Percentiles rank a stretch among this genome's conserved stretches.
These are phyloP conservation scores for Epiblema foenella DNA, from an alignment of 2,888 invertebrate species.

Conservation along the genomic window DNA sequence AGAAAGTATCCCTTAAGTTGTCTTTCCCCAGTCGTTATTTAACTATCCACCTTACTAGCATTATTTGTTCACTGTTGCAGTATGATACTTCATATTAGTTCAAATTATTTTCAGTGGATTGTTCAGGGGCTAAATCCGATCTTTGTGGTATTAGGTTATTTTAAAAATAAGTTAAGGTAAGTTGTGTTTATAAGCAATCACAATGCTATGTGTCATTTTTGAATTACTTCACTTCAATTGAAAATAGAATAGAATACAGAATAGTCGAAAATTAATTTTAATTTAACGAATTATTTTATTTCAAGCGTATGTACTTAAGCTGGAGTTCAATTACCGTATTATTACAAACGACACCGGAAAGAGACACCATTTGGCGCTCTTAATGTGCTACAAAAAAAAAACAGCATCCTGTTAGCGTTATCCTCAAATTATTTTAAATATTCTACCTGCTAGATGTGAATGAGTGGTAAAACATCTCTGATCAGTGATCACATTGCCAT, in stretches of 20 bases:
- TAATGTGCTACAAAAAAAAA: neutral
- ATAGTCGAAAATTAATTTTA: neutral
- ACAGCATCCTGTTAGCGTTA: neutral
- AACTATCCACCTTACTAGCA: neutral
- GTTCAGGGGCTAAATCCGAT: neutral
- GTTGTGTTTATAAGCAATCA: neutral
- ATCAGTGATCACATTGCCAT: neutral
- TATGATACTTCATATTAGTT: too few species aligned
- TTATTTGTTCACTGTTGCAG: neutral
- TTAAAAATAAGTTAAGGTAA: neutral
- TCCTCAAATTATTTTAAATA: neutral
- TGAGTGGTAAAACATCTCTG: neutral
- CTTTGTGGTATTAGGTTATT: neutral
- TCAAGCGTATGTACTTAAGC: neutral
- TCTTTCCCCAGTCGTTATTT: too few species aligned
- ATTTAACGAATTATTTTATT: neutral
- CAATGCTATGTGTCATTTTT: too few species aligned
- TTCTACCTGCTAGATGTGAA: neutral
- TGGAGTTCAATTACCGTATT: neutral
- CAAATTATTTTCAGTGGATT: neutral
- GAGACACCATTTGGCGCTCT: neutral
- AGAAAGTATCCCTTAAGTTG: too few species aligned
- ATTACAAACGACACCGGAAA: neutral
- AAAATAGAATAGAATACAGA: too few species aligned
- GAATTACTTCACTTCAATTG: too few species aligned